Base-by-base conservation (phyloP, 53 echinoderm and acorn worm species). In the Echinometra lucunter region DNA sequence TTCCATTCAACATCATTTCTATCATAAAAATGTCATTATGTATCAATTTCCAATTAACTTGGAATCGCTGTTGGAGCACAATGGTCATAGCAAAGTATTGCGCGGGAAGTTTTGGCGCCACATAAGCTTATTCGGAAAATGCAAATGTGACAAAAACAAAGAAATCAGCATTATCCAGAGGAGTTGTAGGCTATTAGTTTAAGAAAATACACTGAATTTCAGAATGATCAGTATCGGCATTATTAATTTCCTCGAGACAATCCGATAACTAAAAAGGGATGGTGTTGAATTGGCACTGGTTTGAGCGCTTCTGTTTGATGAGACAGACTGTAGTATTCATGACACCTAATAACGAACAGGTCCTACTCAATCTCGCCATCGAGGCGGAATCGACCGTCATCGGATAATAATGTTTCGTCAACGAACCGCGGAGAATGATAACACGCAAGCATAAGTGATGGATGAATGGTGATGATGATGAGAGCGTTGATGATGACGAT, bases 381-480 rank as follows among this genome's bases (percentile, higher is more conserved):
- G 81, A 81, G 44, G 40, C 44, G 4, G 81, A 81, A 21, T 42
- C 44, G 81, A 81, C 81, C 81, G 81, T 81, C 81, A 81, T 81
- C 40, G 81, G 13, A 42, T 81, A 42, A 81, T 72, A n/a, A 72
- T 72, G 30, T 32, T 15, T 32, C 72, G 4, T 40, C 81, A 81
- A 42, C 44, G 81, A 81, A 81, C 19, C 81, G 44, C 10, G 44
- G 81, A 40, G 81, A 44, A 44, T 81, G 81, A 42, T 81, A 81
- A 81, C 81, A 81, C 81, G 81, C 81, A 55, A 74, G 78, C 55
- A 70, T 44, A 92, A 37, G 56, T 74, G 53, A 47, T 74, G 37
- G 72, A 69, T 92, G 69, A 57, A 91, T 91, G 92, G 8, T 75
- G 80, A 30, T 49, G 91, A 44, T 21, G 78, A 44, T 88, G 45